A percentile compares a stretch with the other conserved stretches of the same genome.
Evolutionary conservation across 2,113 vertebrate genomes (phyloP).

Genomic region (Pimephales promelas): DNA sequence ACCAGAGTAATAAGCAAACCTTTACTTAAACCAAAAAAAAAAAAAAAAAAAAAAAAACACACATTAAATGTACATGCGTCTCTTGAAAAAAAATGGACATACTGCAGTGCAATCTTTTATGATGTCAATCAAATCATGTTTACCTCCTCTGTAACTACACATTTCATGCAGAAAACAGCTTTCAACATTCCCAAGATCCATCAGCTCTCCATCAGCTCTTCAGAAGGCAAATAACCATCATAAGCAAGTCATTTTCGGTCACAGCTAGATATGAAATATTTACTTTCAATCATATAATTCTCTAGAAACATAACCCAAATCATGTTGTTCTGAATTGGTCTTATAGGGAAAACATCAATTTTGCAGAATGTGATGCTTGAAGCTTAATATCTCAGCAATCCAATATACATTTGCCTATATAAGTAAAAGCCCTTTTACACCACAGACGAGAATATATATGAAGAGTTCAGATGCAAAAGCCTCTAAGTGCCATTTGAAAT

Average conservation of each 20-base stretch:
- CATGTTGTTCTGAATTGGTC: too few relatives aligned
- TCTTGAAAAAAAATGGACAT: slow-evolving; percentile 46
- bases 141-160: not conserved
- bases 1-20: not conserved
- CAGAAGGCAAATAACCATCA: too few relatives aligned
- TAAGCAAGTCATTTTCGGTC: not conserved
- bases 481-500: too few relatives aligned
- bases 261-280: not conserved
- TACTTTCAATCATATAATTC: slow-evolving; percentile 2
- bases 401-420: too few relatives aligned
- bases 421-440: too few relatives aligned
- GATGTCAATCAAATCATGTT: slow-evolving; percentile 15
- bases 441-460: too few relatives aligned
- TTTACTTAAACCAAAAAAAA: slow-evolving; percentile 1
- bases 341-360: too few relatives aligned
- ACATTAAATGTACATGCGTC: slow-evolving; percentile 17
- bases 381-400: too few relatives aligned
- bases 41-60: too few relatives aligned
- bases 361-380: too few relatives aligned
- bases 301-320: not conserved
- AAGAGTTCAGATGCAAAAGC: too few relatives aligned
- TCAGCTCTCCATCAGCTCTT: not conserved
- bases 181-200: not conserved
- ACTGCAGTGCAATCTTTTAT: not conserved
- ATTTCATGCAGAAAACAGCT: not conserved